These are phyloP conservation scores for Pararge aegeria DNA, from an alignment of 1,140 invertebrate genomes.

Conservation along the genomic window DNA sequence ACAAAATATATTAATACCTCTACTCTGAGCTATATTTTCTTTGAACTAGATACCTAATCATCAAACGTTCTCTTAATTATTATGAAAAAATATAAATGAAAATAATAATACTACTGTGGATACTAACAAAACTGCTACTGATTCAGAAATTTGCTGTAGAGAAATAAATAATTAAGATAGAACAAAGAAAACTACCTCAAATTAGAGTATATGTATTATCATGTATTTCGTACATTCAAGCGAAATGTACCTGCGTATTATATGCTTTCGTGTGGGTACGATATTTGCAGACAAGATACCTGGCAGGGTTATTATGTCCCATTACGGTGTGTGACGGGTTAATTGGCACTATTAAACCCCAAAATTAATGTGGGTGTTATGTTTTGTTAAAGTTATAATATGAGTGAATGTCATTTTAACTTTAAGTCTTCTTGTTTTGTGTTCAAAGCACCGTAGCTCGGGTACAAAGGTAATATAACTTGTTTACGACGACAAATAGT, in stretches of 20 bases:
- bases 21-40: too few species aligned
- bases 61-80: too few species aligned
- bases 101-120: too few species aligned
- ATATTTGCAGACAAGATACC: neutral
- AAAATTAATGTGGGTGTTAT: conserved; percentile 30
- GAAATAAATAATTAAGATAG: too few species aligned
- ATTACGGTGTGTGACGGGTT: conserved; percentile 26
- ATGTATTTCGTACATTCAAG: neutral
- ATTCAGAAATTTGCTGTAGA: too few species aligned
- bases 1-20: too few species aligned
- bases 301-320: conserved; percentile 11
- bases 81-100: too few species aligned
- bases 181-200: too few species aligned
- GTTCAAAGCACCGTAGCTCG: neutral
- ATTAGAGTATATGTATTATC: neutral
- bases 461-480: conserved; percentile 5
- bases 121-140: too few species aligned
- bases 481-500: conserved; percentile 1
- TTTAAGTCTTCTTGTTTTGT: conserved; percentile 17
- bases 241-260: neutral
- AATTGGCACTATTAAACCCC: conserved; percentile 28
- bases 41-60: too few species aligned
- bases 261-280: conserved; percentile 1
- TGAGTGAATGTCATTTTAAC: conserved; percentile 24
- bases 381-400: conserved; percentile 32